These are phyloP conservation scores for Drosophila takahashii DNA, from an alignment of 1,140 invertebrate genomes.

Conservation along the genomic window DNA sequence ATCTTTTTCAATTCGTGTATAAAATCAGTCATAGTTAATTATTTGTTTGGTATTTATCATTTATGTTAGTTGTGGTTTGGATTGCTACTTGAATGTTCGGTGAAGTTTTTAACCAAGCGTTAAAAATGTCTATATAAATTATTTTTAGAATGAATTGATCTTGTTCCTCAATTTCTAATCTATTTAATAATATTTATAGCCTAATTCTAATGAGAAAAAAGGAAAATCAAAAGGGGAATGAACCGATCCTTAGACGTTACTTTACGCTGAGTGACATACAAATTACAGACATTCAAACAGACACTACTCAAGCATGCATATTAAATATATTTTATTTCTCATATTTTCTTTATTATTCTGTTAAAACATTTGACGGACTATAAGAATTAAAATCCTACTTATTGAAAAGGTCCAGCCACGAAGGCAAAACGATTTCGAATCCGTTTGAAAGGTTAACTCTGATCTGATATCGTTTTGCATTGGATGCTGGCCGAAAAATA, in stretches of 20 bases:
- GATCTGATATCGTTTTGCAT: constrained; percentile 5
- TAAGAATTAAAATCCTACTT: constrained; percentile 45
- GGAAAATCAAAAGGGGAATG: constrained; percentile 1
- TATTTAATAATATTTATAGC: constrained; percentile 17
- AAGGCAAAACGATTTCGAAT: constrained; percentile 10
- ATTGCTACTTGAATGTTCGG: constrained; percentile 42
- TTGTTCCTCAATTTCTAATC: constrained; percentile 28
- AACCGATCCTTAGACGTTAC: constrained; percentile 14
- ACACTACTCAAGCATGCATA: constrained; percentile 63
- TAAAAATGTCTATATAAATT: constrained; percentile 22
- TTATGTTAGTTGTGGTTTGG: constrained; percentile 53
- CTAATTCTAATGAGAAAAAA: constrained; percentile 17
- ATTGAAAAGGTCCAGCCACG: constrained; percentile 22
- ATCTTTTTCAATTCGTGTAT: constrained; percentile 74
- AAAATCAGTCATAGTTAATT: constrained; percentile 81
- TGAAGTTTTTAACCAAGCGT: constrained; percentile 34
- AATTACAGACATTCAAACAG: constrained; percentile 61
- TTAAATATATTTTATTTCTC: constrained; percentile 25
- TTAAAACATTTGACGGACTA: constrained; percentile 45
- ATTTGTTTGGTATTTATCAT: constrained; percentile 65
- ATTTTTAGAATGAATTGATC: constrained; percentile 30
- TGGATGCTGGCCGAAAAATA: constrained; percentile 22
- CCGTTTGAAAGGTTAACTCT: not conserved
- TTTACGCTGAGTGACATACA: constrained; percentile 22
- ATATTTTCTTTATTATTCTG: constrained; percentile 23